Conservation (phyloP, 1,140 invertebrate genomes). For the Leptonema lineaticorne region DNA sequence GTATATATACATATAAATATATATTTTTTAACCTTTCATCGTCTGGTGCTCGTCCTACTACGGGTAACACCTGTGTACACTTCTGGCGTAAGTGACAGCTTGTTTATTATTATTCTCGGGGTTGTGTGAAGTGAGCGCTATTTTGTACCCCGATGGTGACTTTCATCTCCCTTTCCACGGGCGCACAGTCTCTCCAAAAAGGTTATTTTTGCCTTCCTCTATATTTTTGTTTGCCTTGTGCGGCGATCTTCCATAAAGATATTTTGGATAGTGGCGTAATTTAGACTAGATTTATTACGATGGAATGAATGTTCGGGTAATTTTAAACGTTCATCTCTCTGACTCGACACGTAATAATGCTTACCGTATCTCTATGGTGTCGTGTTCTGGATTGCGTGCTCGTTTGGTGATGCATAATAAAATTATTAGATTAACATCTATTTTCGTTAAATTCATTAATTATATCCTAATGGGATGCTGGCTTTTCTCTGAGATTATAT, state of each 20-base stretch:
- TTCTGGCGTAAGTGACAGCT: conserved; percentile 3
- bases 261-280: conserved; percentile 21
- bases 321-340: conserved; percentile 6
- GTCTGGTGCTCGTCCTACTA: not conserved
- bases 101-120: conserved; percentile 5
- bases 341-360: not conserved
- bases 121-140: not conserved
- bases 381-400: no score
- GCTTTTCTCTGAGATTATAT: no score
- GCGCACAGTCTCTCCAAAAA: no score
- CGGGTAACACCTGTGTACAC: not conserved
- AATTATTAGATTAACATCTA: conserved; percentile 10
- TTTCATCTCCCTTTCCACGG: conserved; percentile 9
- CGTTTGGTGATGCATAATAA: not conserved
- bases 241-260: conserved; percentile 13
- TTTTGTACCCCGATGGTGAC: not conserved
- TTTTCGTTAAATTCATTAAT: not conserved
- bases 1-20: no score
- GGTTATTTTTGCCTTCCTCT: conserved; percentile 18
- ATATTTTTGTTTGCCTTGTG: not conserved
- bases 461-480: not conserved
- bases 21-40: conserved; percentile 5
- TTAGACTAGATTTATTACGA: conserved; percentile 15
- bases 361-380: no score
- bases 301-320: conserved; percentile 13